Base-by-base conservation (phyloP, 23 tunicate species). In the Ciona savignyi region DNA sequence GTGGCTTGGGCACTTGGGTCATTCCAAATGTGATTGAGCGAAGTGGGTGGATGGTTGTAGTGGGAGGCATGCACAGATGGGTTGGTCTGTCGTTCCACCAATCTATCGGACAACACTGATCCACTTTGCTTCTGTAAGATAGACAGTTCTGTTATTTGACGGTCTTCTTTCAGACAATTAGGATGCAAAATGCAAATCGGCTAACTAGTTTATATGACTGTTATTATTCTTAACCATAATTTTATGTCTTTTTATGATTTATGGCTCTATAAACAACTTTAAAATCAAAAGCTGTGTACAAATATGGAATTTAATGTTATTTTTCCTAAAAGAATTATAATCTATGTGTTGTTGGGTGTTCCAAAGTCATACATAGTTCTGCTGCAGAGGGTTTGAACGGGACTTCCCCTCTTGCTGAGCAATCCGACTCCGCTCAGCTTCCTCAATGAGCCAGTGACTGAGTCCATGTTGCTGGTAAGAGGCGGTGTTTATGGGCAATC, bases 391-490 rank as follows among this genome's bases (percentile, higher is more conserved):
- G 27, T 74, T 79, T 56, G 30, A 34, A 48, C 96, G 63, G 48
- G 33, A 29, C 73, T 81, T 83, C 24, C 96, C 96, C 28, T 83
- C 82, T 21, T 68, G 81, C 24, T 89, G 88, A 20, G 96, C 96
- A 23, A 77, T 34, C 24, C 96, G 65, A 6, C 81, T 35, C 1
- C 96, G 35, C 65, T 89, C 96, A 28, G 96, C 96, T 79, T 89
- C 96, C 34, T 89, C 96, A 11, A 89, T 74, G 51, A 89, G 27
- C 96, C 96, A 89, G 33, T 89, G 96, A 60, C 68, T 77, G 1
- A 77, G 27, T 25, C 75, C 85, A 15, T 78, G 68, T 9, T 32
- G 35, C 3, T 74, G n/a, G 65, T 56, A 30, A 22, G 77, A 32
- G 27, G 77, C 77, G 26, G 65, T 25, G 23, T 27, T 51, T 22